A percentile compares a stretch with the other conserved stretches of the same genome.
Evolutionary conservation across 2,888 invertebrate genomes (phyloP).

Genomic region (Panopea generosa): DNA sequence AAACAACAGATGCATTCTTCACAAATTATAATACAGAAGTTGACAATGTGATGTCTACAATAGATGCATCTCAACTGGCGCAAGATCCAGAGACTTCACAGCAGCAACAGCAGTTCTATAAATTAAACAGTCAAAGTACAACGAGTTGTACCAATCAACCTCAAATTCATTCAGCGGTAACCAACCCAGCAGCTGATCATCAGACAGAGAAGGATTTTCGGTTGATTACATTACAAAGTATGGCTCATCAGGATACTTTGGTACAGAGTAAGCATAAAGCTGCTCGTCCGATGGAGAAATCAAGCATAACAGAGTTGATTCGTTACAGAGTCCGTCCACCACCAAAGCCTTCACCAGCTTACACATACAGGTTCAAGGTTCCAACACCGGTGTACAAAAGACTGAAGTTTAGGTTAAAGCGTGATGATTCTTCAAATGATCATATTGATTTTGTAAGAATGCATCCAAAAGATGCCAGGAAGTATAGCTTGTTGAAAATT

Average conservation of each 20-base stretch:
- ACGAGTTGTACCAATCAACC: too few species aligned
- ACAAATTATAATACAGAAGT: slow-evolving; percentile 5
- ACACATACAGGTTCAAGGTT: slow-evolving; percentile 79
- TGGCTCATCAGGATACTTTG: slow-evolving; percentile 34
- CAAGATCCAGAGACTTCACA: slow-evolving; percentile 8
- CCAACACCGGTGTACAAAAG: slow-evolving; percentile 77
- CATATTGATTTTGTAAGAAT: slow-evolving; percentile 70
- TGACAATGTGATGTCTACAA: slow-evolving; percentile 8
- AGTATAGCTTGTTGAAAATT: slow-evolving; percentile 80
- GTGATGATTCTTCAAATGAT: neutral
- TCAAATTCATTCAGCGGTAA: too few species aligned
- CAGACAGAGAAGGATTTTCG: slow-evolving; percentile 21
- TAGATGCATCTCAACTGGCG: slow-evolving; percentile 30
- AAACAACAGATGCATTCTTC: slow-evolving; percentile 1
- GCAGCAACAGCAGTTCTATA: too few species aligned
- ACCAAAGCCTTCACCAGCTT: slow-evolving; percentile 57
- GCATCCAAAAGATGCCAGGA: slow-evolving; percentile 81
- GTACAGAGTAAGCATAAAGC: slow-evolving; percentile 19
- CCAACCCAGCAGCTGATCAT: too few species aligned
- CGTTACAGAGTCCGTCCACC: slow-evolving; percentile 35
- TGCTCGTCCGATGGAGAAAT: slow-evolving; percentile 1
- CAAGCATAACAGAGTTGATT: slow-evolving; percentile 36
- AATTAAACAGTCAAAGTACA: too few species aligned
- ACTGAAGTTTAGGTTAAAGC: slow-evolving; percentile 60
- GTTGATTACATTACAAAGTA: slow-evolving; percentile 42